Percentiles rank a stretch among this genome's conserved stretches.
Conservation (phyloP, 2,888 invertebrate genomes). For the Lordiphosa fenestrarum region DNA sequence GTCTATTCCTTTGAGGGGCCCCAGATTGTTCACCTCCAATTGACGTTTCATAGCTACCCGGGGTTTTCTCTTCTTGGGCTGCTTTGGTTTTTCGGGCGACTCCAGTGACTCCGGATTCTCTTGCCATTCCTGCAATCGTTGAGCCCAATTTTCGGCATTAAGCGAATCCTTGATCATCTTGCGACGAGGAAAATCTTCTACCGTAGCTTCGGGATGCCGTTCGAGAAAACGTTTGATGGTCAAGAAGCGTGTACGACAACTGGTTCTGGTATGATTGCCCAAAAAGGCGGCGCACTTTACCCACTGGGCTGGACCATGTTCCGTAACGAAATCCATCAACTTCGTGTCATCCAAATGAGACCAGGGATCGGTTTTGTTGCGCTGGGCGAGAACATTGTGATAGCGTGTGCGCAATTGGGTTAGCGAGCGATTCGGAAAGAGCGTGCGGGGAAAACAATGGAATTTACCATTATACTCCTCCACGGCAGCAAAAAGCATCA, state of each 20-base stretch:
- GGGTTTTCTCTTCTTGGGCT: neutral
- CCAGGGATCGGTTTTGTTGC: constrained; percentile 82
- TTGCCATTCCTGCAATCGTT: constrained; percentile 64
- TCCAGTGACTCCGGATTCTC: constrained; percentile 38
- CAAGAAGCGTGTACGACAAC: constrained; percentile 83
- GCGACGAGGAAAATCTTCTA: constrained; percentile 72
- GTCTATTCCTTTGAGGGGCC: constrained; percentile 41
- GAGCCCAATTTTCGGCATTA: constrained; percentile 73
- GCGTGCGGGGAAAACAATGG: constrained; percentile 81
- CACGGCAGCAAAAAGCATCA: constrained; percentile 83
- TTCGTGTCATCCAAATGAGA: constrained; percentile 83
- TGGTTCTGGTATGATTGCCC: constrained; percentile 82
- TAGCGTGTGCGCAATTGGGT: constrained; percentile 84
- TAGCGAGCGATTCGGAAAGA: constrained; percentile 84
- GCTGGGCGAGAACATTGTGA: constrained; percentile 80
- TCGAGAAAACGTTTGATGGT: constrained; percentile 82
- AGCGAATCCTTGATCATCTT: constrained; percentile 31
- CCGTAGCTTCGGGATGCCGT: constrained; percentile 79
- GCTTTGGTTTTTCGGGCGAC: neutral
- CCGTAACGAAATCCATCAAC: constrained; percentile 82
- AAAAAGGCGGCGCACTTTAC: constrained; percentile 82
- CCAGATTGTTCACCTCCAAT: constrained; percentile 17
- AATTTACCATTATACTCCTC: constrained; percentile 84
- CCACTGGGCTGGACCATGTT: constrained; percentile 82
- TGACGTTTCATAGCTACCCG: neutral